Percentiles rank a stretch among this genome's conserved stretches.
Evolutionary conservation across 2,888 invertebrate genomes (phyloP).

Genomic region (Sphinx pinastri): DNA sequence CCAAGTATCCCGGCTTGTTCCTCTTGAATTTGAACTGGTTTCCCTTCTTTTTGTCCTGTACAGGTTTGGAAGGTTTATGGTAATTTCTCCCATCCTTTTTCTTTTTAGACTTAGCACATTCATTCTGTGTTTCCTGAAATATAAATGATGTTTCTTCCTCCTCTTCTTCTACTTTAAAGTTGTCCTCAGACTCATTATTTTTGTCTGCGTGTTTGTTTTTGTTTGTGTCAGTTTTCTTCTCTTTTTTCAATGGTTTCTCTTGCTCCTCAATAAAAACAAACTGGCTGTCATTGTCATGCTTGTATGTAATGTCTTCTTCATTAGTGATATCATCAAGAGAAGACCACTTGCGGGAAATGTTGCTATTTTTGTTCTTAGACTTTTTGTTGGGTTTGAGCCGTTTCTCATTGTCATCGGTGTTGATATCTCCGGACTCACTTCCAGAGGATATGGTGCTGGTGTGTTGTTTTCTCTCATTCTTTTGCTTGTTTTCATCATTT

Average conservation of each 20-base stretch:
- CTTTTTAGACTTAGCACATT: slow-evolving; percentile 67
- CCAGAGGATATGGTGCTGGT: slow-evolving; percentile 75
- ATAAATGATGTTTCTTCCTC: slow-evolving; percentile 65
- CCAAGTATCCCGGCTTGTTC: slow-evolving; percentile 74
- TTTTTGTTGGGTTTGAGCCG: slow-evolving; percentile 68
- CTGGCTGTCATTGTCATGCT: slow-evolving; percentile 68
- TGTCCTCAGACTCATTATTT: slow-evolving; percentile 55
- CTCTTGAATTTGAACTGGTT: slow-evolving; percentile 67
- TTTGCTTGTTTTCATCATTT: slow-evolving; percentile 67
- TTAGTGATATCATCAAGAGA: slow-evolving; percentile 82
- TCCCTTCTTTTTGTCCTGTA: slow-evolving; percentile 77
- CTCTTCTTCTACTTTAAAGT: slow-evolving; percentile 64
- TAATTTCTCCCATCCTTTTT: slow-evolving; percentile 76
- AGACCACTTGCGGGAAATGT: slow-evolving; percentile 83
- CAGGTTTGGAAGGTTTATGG: slow-evolving; percentile 64
- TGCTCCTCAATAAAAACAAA: slow-evolving; percentile 77
- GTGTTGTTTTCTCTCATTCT: slow-evolving; percentile 68
- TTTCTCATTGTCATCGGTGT: slow-evolving; percentile 72
- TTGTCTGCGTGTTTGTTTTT: slow-evolving; percentile 62
- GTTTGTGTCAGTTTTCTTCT: slow-evolving; percentile 60
- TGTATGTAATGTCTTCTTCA: slow-evolving; percentile 64
- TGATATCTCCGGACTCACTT: slow-evolving; percentile 78
- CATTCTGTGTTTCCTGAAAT: slow-evolving; percentile 66
- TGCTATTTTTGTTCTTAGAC: slow-evolving; percentile 74
- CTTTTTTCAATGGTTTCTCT: slow-evolving; percentile 71